A percentile compares a stretch with the other conserved stretches of the same genome.
phyloP scores from a whole-genome alignment of 2,113 vertebrate species.

The Coptodon bakossiorum region DNA sequence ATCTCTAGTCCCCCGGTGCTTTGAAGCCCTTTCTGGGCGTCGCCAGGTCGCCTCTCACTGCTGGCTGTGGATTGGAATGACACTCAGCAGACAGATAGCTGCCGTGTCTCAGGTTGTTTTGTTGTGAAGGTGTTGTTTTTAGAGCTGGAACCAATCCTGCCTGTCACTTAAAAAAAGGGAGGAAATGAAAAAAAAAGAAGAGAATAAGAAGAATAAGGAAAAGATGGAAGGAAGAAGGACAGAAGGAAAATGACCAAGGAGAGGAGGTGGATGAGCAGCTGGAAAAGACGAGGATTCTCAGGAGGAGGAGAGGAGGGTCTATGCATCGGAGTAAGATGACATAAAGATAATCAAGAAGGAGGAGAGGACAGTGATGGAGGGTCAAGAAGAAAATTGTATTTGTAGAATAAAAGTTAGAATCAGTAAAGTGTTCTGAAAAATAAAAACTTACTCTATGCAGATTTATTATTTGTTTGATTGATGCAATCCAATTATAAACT shows the following conservation, averaged over 20 bases:
- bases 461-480: neutral
- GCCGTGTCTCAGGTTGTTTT: neutral
- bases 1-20: neutral
- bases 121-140: neutral
- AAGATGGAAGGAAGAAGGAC: neutral
- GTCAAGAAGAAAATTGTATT: neutral
- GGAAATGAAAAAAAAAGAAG: neutral
- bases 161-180: neutral
- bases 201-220: neutral
- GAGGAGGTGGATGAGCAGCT: neutral
- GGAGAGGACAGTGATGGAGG: neutral
- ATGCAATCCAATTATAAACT: neutral
- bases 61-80: conserved; percentile 9
- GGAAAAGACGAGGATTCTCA: neutral
- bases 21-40: conserved; percentile 3
- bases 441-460: neutral
- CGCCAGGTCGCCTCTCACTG: neutral
- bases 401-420: neutral
- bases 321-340: neutral
- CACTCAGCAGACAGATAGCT: neutral
- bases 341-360: neutral
- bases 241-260: neutral
- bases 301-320: neutral
- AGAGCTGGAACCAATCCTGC: neutral
- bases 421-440: neutral